Base-by-base conservation (phyloP, 2,888 invertebrate species). In the Caenorhabditis sp. region DNA sequence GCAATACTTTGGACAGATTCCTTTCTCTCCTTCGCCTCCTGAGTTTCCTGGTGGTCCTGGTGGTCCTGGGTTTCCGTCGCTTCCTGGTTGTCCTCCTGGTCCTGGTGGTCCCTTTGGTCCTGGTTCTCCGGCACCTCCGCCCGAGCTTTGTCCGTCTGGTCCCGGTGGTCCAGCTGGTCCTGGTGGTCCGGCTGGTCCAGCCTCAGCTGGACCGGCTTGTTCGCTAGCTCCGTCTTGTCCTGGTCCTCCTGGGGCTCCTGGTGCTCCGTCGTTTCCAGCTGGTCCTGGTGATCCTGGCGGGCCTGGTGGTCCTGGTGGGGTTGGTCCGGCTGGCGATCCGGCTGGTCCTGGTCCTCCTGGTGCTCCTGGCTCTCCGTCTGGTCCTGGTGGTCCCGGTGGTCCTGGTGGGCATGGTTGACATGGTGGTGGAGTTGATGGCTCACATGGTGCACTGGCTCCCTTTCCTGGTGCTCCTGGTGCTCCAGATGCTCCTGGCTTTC, bases 141-240 rank as follows among this genome's bases (percentile, higher is more conserved):
- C 12, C 23, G 36, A 58, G 27, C 58, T 24, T 23, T 14, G 19
- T 37, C 69, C 69, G 49, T 69, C 61, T 31, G 14, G 68, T 43
- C 83, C 83, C 17, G 83, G 83, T 4, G 77, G 76, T 54, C 81
- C 80, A 49, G 76, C 64, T 10, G 79, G 77, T 31, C 79, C 81
- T 10, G 71, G 76, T 23, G 77, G 79, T 31, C 69, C 69, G 27
- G 61, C 50, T 0, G 31, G 31, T 59, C 69, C 69, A 4, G 69
- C 55, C 21, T 12, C 60, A 26, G 67, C 68, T n/a, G 66, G 53
- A 71, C 68, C 76, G 49, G 71, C 65, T 12, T 36, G 37, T 53
- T 67, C 68, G 27, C 61, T 57, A 5, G 58, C 60, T 62, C 76
- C 76, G 43, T 67, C 65, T 8, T 55, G 57, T 68, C 76, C 76